Evolutionary conservation across 2,888 invertebrate species (phyloP).

Genomic region (Eilema sororculum): DNA sequence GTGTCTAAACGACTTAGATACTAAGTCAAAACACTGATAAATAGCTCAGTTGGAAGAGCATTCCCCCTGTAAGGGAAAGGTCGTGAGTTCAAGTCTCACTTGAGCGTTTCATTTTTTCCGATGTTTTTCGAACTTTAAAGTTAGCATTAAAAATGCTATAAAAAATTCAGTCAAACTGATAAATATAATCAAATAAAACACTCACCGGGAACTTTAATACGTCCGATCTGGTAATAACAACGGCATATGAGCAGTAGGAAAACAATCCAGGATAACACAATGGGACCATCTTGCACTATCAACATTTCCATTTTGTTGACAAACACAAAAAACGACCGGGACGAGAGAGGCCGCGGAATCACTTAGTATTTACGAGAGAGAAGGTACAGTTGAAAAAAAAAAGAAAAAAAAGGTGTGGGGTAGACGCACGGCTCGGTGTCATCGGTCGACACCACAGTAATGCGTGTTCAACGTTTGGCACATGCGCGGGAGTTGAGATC

Average conservation of each 20-base stretch:
- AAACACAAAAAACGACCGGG: constrained; percentile 42
- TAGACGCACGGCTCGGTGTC: constrained; percentile 79
- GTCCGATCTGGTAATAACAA: constrained; percentile 77
- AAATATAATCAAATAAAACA: constrained; percentile 20
- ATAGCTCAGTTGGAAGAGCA: no score
- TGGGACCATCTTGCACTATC: constrained; percentile 77
- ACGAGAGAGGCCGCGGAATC: constrained; percentile 21
- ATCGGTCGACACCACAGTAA: constrained; percentile 80
- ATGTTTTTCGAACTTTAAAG: no score
- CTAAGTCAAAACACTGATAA: neutral
- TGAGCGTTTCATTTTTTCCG: no score
- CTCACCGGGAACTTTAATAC: constrained; percentile 62
- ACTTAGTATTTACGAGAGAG: constrained; percentile 22
- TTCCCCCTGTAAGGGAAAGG: no score
- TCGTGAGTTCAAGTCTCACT: no score
- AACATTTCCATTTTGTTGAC: constrained; percentile 68
- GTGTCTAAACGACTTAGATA: neutral
- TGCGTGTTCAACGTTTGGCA: constrained; percentile 79
- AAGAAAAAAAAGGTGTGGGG: constrained; percentile 68
- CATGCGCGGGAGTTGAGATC: constrained; percentile 71
- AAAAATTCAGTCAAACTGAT: no score
- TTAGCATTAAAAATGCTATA: no score
- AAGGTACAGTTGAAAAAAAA: constrained; percentile 40
- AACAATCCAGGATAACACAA: constrained; percentile 80
- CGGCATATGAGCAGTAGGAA: constrained; percentile 79